phyloP scores from a whole-genome alignment of 2,888 invertebrate genomes.

The Drosophila colorata region DNA sequence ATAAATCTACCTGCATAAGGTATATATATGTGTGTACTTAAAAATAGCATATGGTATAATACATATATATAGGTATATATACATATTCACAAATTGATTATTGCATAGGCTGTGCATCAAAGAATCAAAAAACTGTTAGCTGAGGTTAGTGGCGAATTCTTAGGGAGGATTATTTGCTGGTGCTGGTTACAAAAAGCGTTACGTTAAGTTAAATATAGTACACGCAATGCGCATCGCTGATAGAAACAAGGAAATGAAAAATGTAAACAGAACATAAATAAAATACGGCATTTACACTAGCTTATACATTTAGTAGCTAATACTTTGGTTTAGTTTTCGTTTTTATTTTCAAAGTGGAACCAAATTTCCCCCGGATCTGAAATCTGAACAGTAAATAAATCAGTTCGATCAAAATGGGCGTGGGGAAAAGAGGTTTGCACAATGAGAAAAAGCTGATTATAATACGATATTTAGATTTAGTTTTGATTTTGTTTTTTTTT shows the following conservation, averaged over 20 bases:
- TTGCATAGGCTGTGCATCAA: slow-evolving; percentile 63
- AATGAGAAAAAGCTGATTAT: slow-evolving; percentile 62
- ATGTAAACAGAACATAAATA: slow-evolving; percentile 26
- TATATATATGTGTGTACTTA: slow-evolving; percentile 15
- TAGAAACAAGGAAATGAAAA: slow-evolving; percentile 25
- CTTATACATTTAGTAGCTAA: slow-evolving; percentile 69
- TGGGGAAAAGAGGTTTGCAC: slow-evolving; percentile 68
- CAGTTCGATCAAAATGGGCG: slow-evolving; percentile 35
- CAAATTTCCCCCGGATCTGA: slow-evolving; percentile 59
- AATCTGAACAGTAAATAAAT: not conserved
- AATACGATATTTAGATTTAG: slow-evolving; percentile 50
- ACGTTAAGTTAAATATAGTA: slow-evolving; percentile 38
- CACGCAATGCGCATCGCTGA: slow-evolving; percentile 17
- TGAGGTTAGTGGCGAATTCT: slow-evolving; percentile 64
- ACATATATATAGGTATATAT: slow-evolving; percentile 19
- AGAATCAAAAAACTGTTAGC: slow-evolving; percentile 40
- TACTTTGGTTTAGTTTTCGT: slow-evolving; percentile 50
- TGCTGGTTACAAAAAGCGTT: slow-evolving; percentile 69
- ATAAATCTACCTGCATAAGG: slow-evolving; percentile 38
- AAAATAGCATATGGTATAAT: slow-evolving; percentile 7
- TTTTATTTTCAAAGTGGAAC: slow-evolving; percentile 59
- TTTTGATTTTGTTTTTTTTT: slow-evolving; percentile 26
- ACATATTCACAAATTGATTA: slow-evolving; percentile 56
- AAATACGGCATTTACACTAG: slow-evolving; percentile 73
- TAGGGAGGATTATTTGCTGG: slow-evolving; percentile 50